Evolutionary conservation across 2,113 vertebrate species (phyloP).

Genomic region (Dunckerocampus dactyliophorus): DNA sequence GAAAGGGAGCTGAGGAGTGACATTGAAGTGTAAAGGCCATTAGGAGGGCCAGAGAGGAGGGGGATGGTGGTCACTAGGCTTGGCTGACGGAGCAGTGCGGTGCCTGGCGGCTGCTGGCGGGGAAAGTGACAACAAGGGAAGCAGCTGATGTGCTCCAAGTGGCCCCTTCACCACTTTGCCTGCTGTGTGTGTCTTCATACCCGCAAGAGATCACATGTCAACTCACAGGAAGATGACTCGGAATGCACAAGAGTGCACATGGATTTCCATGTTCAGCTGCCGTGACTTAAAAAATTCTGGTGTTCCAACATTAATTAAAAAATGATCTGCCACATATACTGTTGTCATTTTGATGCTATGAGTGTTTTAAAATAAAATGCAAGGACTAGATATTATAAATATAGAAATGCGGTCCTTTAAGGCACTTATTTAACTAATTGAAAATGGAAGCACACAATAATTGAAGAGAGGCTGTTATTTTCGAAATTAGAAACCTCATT

Average conservation of each 20-base stretch:
- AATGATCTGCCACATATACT: neutral
- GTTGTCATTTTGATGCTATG: neutral
- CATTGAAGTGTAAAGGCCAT: constrained; percentile 44
- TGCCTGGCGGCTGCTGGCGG: constrained; percentile 46
- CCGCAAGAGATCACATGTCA: constrained; percentile 67
- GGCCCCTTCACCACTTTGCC: constrained; percentile 51
- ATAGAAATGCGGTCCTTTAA: too few species aligned
- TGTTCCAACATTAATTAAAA: neutral
- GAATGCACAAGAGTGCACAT: constrained; percentile 8
- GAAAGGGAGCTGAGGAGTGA: constrained; percentile 36
- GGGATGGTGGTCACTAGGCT: constrained; percentile 24
- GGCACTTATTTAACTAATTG: too few species aligned
- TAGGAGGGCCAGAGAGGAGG: constrained; percentile 38
- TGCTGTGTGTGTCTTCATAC: constrained; percentile 32
- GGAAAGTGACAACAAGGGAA: constrained; percentile 52
- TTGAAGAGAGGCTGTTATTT: too few species aligned
- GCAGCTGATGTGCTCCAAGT: constrained; percentile 74
- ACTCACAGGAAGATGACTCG: constrained; percentile 49
- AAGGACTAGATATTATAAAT: neutral
- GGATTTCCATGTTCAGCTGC: constrained; percentile 17
- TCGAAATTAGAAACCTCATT: too few species aligned
- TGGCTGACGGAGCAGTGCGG: constrained; percentile 43
- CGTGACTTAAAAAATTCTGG: constrained; percentile 9
- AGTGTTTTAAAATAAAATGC: neutral
- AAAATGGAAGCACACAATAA: too few species aligned